Base-by-base conservation (phyloP, 2,797 vertebrate species). In the Sardinella longiceps region DNA sequence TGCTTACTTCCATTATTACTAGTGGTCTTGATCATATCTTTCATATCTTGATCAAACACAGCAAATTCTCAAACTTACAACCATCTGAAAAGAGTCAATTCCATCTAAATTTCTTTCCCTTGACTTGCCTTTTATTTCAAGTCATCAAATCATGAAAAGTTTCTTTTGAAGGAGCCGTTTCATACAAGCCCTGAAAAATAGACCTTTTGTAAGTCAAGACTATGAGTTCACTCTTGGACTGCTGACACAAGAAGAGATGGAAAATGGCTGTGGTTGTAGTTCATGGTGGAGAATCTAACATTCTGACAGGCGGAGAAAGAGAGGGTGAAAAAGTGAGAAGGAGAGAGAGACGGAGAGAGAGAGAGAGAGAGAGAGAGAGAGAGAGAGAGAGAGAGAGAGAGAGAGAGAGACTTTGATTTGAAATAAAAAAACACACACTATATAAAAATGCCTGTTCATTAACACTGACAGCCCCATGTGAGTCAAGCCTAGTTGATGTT, bases 391-490 rank as follows among this genome's bases (percentile, higher is more conserved):
- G n/a, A 37, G 20, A 48, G 15, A 45, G 82, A 83, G 82, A 86
- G 84, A 86, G 88, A 86, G 88, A 83, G 82, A 56, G 80, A 37
- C 83, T 81, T 63, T 88, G 86, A 89, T 89, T 84, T 84, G 87
- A 87, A 50, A 82, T 84, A 85, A 82, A 86, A 81, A 85, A 53
- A 66, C 14, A 70, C 30, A 28, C 70, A 43, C 70, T 43, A 77
- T 77, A 77, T 43, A 77, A 77, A 90, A 84, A 85, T 81, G 89
- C 87, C 87, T 90, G 89, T 90, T 93, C 92, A 94, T 94, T 93
- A 93, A 88, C 87, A 88, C 86, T 87, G 88, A 93, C 89, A 88
- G 88, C 70, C 60, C 86, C 91, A 90, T 86, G 90, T 86, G 85
- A 90, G 88, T 86, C 66, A 87, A 89, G 84, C 81, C 86, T 89